Conservation (phyloP, 2,113 vertebrate species). For the Phyllostomus hastatus region DNA sequence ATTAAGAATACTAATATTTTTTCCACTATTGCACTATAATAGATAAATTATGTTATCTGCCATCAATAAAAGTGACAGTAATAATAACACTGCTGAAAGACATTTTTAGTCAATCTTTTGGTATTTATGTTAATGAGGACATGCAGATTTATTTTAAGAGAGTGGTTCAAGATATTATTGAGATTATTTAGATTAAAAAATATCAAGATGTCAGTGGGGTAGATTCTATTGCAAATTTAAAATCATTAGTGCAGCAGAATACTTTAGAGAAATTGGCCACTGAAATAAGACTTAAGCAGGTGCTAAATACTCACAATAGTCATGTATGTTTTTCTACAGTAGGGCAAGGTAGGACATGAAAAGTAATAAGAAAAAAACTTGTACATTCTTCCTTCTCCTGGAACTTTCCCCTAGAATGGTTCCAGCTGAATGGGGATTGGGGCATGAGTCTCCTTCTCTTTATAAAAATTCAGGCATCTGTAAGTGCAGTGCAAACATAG, state of each 20-base stretch:
- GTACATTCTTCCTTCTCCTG: not conserved
- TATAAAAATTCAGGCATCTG: not conserved
- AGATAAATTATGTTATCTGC: not conserved
- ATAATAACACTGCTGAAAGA: not conserved
- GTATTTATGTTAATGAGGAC: not conserved
- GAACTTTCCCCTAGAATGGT: not conserved
- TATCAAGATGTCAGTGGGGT: not conserved
- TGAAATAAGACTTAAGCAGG: not conserved
- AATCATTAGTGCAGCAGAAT: not conserved
- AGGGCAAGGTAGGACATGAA: not conserved
- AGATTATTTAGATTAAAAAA: not conserved
- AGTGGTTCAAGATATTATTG: not conserved
- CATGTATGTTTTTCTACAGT: not conserved
- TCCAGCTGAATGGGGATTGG: not conserved
- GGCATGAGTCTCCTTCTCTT: not conserved
- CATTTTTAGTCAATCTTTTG: not conserved
- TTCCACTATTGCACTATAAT: not conserved
- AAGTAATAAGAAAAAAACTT: not conserved
- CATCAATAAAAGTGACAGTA: not conserved
- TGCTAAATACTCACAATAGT: not conserved
- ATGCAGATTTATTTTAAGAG: not conserved
- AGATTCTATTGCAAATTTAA: not conserved
- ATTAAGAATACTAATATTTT: not conserved
- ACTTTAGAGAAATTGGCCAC: not conserved
- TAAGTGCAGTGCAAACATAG: not conserved